Evolutionary conservation across 2,888 invertebrate genomes (phyloP).

Genomic region (Scotopteryx bipunctaria): DNA sequence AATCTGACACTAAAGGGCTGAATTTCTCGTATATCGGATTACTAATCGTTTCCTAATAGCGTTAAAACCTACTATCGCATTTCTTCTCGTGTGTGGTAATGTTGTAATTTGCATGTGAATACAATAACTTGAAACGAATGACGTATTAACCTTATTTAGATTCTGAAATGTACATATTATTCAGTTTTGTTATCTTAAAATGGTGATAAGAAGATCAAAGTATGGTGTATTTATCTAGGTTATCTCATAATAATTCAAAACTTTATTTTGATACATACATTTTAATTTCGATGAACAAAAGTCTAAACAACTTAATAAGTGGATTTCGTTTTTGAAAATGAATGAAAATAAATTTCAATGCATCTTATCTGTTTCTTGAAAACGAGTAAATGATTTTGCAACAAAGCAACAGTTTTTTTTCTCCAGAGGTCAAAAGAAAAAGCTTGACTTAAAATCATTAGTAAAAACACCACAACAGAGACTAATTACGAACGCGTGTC

Average conservation of each 20-base stretch:
- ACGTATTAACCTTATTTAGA: conserved; percentile 64
- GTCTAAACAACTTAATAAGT: too few species aligned
- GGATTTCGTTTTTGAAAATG: too few species aligned
- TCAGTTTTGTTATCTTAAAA: neutral
- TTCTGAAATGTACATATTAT: too few species aligned
- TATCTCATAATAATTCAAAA: too few species aligned
- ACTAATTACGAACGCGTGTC: conserved; percentile 70
- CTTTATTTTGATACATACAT: too few species aligned
- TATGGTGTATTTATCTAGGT: too few species aligned
- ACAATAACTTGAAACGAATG: conserved; percentile 65
- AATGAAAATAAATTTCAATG: too few species aligned
- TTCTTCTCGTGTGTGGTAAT: conserved; percentile 75
- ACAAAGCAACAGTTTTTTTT: too few species aligned
- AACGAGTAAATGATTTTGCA: too few species aligned
- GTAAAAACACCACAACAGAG: conserved; percentile 39
- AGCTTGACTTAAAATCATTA: conserved; percentile 8
- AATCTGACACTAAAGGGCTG: conserved; percentile 48
- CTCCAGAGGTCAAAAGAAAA: neutral
- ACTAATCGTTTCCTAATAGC: conserved; percentile 71
- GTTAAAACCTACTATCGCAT: conserved; percentile 57
- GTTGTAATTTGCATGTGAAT: conserved; percentile 70
- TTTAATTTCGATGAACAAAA: too few species aligned
- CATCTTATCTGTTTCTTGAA: too few species aligned
- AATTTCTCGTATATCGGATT: conserved; percentile 64
- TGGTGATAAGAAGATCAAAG: too few species aligned